These are phyloP conservation scores for Anguilla megastoma DNA, from an alignment of 2,797 vertebrate species.

Conservation along the genomic window DNA sequence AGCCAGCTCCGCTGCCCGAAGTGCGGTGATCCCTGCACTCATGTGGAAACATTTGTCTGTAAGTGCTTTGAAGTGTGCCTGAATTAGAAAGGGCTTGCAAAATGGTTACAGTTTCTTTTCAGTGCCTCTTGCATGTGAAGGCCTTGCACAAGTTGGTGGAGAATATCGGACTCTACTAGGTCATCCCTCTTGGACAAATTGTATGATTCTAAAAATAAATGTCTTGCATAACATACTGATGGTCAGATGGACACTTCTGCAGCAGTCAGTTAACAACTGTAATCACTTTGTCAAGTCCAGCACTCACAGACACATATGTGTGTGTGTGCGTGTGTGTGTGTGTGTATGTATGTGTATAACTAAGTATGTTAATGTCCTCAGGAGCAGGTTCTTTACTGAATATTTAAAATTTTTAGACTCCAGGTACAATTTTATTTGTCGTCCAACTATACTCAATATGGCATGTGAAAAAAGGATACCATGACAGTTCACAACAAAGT, in stretches of 20 bases:
- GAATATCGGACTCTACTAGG: background rate
- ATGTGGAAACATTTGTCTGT: conserved; percentile 98
- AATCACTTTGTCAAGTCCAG: background rate
- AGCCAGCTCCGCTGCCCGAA: conserved; percentile 93
- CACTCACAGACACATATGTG: no score
- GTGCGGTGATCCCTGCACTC: conserved; percentile 94
- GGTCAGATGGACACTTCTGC: background rate
- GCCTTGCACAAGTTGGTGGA: background rate
- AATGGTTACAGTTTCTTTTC: background rate
- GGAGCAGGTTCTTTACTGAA: background rate
- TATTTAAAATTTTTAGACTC: background rate
- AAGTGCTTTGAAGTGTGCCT: conserved; percentile 67
- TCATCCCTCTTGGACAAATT: background rate
- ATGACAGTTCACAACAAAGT: background rate
- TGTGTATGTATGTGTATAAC: no score
- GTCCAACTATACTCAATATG: background rate
- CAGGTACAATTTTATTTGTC: background rate
- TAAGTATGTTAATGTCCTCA: background rate
- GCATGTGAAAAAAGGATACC: background rate
- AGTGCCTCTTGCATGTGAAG: background rate
- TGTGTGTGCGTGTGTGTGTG: no score
- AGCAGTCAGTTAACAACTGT: background rate
- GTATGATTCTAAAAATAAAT: conserved; percentile 7
- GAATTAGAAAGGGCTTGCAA: background rate
- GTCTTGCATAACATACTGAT: background rate